These are phyloP conservation scores for Pelecanus crispus DNA, from an alignment of 2,113 vertebrate species.

Conservation along the genomic window DNA sequence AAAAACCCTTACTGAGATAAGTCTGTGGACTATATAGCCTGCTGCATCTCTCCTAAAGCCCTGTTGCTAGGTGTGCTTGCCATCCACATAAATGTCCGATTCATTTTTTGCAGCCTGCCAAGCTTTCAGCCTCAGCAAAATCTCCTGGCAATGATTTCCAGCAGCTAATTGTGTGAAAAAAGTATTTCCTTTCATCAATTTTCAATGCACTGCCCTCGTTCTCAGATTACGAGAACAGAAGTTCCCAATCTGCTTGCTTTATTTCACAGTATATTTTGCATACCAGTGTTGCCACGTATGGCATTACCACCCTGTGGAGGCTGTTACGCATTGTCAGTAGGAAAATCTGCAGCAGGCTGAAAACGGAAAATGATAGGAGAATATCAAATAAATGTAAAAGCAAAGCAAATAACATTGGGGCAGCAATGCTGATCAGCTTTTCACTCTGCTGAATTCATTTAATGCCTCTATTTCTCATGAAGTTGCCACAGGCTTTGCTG, in stretches of 20 bases:
- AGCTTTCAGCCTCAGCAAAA: background rate
- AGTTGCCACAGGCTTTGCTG: background rate
- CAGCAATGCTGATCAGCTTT: background rate
- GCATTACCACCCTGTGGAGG: background rate
- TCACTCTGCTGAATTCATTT: background rate
- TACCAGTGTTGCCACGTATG: background rate
- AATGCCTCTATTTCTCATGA: background rate
- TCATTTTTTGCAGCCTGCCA: background rate
- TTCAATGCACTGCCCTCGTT: background rate
- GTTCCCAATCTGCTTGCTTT: constrained; percentile 21
- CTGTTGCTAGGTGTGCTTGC: background rate
- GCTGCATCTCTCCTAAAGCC: background rate
- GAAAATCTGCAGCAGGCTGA: background rate
- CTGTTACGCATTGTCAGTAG: background rate
- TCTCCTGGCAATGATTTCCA: background rate
- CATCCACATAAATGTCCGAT: background rate
- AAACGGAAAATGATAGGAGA: background rate
- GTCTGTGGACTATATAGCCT: background rate
- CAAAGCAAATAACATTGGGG: background rate
- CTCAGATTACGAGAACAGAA: background rate
- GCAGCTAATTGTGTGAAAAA: background rate
- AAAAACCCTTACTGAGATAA: background rate
- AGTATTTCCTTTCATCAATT: background rate
- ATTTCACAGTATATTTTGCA: background rate
- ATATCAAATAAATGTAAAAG: background rate